A percentile compares a stretch with the other conserved stretches of the same genome.
Conservation (phyloP, 2,113 vertebrate species). For the Tylochromis polylepis region DNA sequence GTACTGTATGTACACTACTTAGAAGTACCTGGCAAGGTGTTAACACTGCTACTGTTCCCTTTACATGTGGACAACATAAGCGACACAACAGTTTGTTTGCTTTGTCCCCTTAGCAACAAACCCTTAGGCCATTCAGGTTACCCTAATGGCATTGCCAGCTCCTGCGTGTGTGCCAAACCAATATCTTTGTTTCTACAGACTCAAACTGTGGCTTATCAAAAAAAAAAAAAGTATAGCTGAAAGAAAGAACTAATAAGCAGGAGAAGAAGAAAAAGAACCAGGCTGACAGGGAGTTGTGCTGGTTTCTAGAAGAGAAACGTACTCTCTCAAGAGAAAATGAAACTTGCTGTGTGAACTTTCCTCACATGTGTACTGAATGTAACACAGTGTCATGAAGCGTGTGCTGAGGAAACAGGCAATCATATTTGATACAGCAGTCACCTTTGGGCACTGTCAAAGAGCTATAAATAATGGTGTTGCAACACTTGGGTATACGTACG, state of each 20-base stretch:
- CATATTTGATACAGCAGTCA: slow-evolving; percentile 70
- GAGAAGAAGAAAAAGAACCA: background rate
- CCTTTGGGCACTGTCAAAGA: slow-evolving; percentile 69
- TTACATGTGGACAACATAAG: slow-evolving; percentile 72
- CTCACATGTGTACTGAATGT: slow-evolving; percentile 31
- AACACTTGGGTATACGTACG: slow-evolving; percentile 55
- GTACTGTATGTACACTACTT: background rate
- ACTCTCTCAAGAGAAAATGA: slow-evolving; percentile 70
- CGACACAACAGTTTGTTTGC: slow-evolving; percentile 79
- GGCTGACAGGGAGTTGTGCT: slow-evolving; percentile 2
- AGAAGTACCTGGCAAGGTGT: slow-evolving; percentile 52
- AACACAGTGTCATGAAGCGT: slow-evolving; percentile 15
- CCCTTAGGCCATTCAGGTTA: slow-evolving; percentile 76
- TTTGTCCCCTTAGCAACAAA: slow-evolving; percentile 80
- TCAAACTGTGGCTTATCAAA: slow-evolving; percentile 1
- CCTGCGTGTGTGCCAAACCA: slow-evolving; percentile 56
- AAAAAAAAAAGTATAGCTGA: slow-evolving; percentile 13
- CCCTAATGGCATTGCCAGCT: slow-evolving; percentile 66
- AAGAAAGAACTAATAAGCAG: slow-evolving; percentile 5
- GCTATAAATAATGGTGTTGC: slow-evolving; percentile 77
- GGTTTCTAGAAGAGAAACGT: slow-evolving; percentile 30
- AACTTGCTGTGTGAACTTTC: slow-evolving; percentile 69
- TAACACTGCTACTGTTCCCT: slow-evolving; percentile 51
- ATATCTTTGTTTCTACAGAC: slow-evolving; percentile 46
- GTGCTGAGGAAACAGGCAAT: slow-evolving; percentile 49